Evolutionary conservation across 2,797 vertebrate species (phyloP).

Genomic region (Anguilla anguilla): DNA sequence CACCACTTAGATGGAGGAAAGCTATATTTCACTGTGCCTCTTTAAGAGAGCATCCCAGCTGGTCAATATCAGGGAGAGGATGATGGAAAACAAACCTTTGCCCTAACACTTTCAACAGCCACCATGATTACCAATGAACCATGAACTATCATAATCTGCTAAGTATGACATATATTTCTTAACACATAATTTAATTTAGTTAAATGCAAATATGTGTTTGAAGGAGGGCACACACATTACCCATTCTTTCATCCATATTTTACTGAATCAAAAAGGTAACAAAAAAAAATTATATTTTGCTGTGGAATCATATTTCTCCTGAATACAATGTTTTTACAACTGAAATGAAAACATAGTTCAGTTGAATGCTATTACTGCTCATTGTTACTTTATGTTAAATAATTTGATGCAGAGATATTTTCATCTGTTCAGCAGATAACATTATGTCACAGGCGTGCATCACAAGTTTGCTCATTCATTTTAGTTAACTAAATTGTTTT

Average conservation of each 20-base stretch:
- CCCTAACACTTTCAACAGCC: background rate
- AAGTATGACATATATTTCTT: conserved; percentile 3
- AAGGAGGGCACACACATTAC: background rate
- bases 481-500: conserved; percentile 43
- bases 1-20: background rate
- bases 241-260: background rate
- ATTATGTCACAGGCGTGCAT: conserved; percentile 61
- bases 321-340: background rate
- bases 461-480: conserved; percentile 60
- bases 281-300: background rate
- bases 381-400: conserved; percentile 52
- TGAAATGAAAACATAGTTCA: background rate
- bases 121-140: background rate
- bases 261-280: background rate
- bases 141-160: background rate
- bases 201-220: background rate
- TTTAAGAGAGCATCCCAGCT: background rate
- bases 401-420: conserved; percentile 54
- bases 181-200: background rate
- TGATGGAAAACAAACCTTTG: conserved; percentile 22
- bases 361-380: background rate
- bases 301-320: background rate
- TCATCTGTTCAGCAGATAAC: conserved; percentile 56
- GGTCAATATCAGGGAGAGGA: conserved; percentile 14
- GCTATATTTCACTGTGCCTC: background rate